Percentiles rank a stretch among this genome's conserved stretches.
These are phyloP conservation scores for Florisuga fusca DNA, from an alignment of 2,797 vertebrate species.

Conservation along the genomic window DNA sequence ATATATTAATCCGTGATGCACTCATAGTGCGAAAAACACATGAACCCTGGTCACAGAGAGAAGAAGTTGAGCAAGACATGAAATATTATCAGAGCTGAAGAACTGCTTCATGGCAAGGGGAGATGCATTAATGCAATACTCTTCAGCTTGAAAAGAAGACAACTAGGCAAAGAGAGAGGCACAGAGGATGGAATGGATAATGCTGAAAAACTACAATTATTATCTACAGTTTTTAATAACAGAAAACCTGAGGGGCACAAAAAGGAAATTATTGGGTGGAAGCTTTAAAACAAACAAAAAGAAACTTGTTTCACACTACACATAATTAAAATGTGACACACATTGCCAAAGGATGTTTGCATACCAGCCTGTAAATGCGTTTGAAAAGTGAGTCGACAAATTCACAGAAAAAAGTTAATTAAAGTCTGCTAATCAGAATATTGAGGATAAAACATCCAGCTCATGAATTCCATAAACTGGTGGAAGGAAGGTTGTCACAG, in stretches of 20 bases:
- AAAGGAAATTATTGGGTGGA: background rate
- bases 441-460: background rate
- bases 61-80: background rate
- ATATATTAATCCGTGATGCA: background rate
- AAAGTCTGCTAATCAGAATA: background rate
- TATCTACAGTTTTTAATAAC: background rate
- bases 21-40: background rate
- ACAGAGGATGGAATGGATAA: background rate
- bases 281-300: conserved; percentile 8
- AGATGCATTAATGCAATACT: background rate
- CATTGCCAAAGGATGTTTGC: background rate
- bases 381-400: background rate
- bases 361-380: background rate
- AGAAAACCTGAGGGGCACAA: background rate
- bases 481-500: background rate
- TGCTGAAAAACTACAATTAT: background rate
- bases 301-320: background rate
- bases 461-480: background rate
- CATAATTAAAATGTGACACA: background rate
- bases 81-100: background rate
- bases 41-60: background rate
- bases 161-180: background rate
- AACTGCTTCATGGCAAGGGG: background rate
- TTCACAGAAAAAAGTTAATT: background rate
- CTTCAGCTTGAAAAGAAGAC: background rate